These are phyloP conservation scores for Pteruthius melanotis DNA, from an alignment of 2,113 vertebrate species.

Conservation along the genomic window DNA sequence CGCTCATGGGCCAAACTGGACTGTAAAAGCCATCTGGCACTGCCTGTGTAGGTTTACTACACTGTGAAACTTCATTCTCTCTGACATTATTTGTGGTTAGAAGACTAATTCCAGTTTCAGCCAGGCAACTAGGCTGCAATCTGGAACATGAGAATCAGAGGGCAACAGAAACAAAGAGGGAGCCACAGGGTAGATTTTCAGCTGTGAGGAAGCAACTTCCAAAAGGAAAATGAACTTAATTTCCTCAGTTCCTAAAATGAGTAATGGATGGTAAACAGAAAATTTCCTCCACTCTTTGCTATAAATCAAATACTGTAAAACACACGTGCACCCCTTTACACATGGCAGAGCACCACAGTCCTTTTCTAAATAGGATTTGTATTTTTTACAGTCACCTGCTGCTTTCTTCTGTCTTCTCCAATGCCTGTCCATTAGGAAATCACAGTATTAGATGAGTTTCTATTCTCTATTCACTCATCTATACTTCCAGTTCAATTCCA, in stretches of 20 bases:
- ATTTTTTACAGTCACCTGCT: not conserved
- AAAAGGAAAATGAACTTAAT: slow-evolving; percentile 19
- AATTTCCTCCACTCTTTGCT: not conserved
- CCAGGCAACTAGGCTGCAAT: slow-evolving; percentile 17
- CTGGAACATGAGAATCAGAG: not conserved
- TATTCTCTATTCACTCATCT: not conserved
- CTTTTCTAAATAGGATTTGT: not conserved
- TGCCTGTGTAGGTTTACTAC: slow-evolving; percentile 23
- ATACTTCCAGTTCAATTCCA: not conserved
- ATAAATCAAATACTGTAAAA: not conserved
- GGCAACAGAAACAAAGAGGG: slow-evolving; percentile 22
- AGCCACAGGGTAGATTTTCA: not conserved
- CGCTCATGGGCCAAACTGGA: slow-evolving; percentile 57
- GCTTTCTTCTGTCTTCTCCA: not conserved
- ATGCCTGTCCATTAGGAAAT: not conserved
- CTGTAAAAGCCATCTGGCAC: slow-evolving; percentile 62
- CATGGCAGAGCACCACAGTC: not conserved
- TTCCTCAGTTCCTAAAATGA: not conserved
- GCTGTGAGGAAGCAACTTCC: not conserved
- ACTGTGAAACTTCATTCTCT: slow-evolving; percentile 24
- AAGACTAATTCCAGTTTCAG: slow-evolving; percentile 43
- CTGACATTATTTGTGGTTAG: slow-evolving; percentile 43
- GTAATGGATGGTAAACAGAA: not conserved
- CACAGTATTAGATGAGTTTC: not conserved
- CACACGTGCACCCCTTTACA: not conserved